These are phyloP conservation scores for Apotomis capreana DNA, from an alignment of 2,888 invertebrate genomes.

Conservation along the genomic window DNA sequence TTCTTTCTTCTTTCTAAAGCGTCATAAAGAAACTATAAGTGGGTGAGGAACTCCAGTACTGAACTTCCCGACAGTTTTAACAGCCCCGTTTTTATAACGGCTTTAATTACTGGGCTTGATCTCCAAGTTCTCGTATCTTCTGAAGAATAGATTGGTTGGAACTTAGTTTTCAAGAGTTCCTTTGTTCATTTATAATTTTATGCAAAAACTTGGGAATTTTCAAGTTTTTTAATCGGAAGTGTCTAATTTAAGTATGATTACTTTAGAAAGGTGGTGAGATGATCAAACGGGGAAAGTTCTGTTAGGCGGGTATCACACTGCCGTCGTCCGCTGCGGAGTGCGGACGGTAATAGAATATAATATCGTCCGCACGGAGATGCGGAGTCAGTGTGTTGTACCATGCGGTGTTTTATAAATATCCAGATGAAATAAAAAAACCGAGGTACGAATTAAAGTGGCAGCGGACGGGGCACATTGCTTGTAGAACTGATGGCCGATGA, in stretches of 20 bases:
- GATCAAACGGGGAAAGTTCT: too few species aligned
- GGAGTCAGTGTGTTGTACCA: too few species aligned
- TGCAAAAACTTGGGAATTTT: conserved; percentile 9
- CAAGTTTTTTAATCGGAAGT: conserved; percentile 7
- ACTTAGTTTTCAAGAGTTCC: background rate
- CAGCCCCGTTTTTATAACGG: conserved; percentile 26
- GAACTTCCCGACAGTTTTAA: conserved; percentile 23
- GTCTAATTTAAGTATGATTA: background rate
- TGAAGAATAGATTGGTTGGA: conserved; percentile 25
- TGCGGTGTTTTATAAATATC: too few species aligned
- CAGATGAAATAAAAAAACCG: too few species aligned
- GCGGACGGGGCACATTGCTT: too few species aligned
- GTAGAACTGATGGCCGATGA: too few species aligned
- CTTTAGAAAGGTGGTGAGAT: background rate
- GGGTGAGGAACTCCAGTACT: conserved; percentile 1
- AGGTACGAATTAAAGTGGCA: too few species aligned
- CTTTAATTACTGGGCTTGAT: conserved; percentile 35
- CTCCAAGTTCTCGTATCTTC: conserved; percentile 19
- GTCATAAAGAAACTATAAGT: conserved; percentile 32
- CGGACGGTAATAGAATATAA: too few species aligned
- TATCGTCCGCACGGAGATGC: too few species aligned
- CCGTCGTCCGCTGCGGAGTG: too few species aligned
- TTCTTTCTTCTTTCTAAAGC: too few species aligned
- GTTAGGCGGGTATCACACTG: too few species aligned
- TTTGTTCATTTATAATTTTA: conserved; percentile 23